phyloP scores from a whole-genome alignment of 2,888 invertebrate genomes.

The Alitta virens region DNA sequence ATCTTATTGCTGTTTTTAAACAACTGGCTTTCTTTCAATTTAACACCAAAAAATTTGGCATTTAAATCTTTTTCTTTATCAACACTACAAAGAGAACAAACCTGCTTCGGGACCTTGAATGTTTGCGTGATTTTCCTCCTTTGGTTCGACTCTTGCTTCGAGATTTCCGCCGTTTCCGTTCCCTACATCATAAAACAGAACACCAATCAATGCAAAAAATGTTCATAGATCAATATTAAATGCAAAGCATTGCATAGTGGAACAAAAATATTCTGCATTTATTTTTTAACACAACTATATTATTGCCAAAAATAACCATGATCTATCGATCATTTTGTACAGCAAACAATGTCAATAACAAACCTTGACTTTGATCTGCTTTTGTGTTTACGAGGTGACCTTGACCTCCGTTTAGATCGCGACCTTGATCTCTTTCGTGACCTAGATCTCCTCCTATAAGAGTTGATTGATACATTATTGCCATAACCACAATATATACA shows the following conservation, averaged over 20 bases:
- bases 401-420: neutral
- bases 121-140: neutral
- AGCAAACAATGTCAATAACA: neutral
- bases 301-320: neutral
- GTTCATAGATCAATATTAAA: no score
- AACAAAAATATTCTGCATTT: neutral
- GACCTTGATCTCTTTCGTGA: conserved; percentile 20
- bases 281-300: neutral
- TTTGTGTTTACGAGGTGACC: neutral
- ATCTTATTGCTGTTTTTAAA: no score
- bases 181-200: no score
- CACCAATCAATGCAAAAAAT: no score
- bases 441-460: conserved; percentile 13
- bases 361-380: neutral
- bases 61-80: neutral
- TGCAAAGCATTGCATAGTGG: neutral
- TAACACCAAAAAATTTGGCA: neutral
- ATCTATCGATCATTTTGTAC: neutral
- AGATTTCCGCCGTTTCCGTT: neutral
- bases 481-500: no score
- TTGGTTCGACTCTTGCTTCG: neutral
- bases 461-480: no score
- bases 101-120: neutral
- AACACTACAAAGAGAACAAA: neutral
- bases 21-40: no score